Evolutionary conservation across 2,888 invertebrate genomes (phyloP), one percentile per base, ranked within the genome.

Genomic region (Drosophila suboccidentalis): DNA sequence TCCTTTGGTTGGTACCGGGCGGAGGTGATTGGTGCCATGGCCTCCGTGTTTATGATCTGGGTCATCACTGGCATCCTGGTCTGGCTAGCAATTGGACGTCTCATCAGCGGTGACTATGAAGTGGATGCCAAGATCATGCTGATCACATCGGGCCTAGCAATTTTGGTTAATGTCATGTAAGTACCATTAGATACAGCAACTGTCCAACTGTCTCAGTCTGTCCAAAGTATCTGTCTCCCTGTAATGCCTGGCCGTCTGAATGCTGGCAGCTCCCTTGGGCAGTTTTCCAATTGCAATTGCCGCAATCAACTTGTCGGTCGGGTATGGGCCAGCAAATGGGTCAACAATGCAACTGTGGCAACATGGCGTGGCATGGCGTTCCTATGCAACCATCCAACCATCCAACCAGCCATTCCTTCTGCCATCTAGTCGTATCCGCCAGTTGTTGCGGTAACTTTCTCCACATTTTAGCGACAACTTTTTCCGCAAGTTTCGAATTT

Each of bases 1-100:
- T 96, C 97, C 47, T 99, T 98, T 93, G 97, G 97, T 5, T 99
- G 97, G 96, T 97, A 99, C 92, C 94, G 99, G 61, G 98, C 98
- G 0, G 98, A 98, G 94, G 99, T 99, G 5, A 96, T 99, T 75
- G 99, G 99, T n/a, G 99, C 99, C 0, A 93, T 99, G 75, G 96
- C 97, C 13, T 99, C 99, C 0, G 99, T 99, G 3, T 94, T 99
- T 2, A 94, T 99, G 92, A 99, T 99, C 90, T 99, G 99, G 99
- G 97, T 99, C 73, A 97, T 99, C 54, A 99, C 99, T 0, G 99
- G 97, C 10, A 95, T 99, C 34, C 94, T 99, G 55, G 97, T 99
- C 11, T 99, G 98, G 93, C 94, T 99, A 93, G 99, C 99, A 1
- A 94, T 98, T 15, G 95, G 97, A 91, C 94, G 99, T 54, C 95